These are phyloP conservation scores for Graptemys geographica DNA, from an alignment of 2,797 vertebrate species.

Conservation along the genomic window DNA sequence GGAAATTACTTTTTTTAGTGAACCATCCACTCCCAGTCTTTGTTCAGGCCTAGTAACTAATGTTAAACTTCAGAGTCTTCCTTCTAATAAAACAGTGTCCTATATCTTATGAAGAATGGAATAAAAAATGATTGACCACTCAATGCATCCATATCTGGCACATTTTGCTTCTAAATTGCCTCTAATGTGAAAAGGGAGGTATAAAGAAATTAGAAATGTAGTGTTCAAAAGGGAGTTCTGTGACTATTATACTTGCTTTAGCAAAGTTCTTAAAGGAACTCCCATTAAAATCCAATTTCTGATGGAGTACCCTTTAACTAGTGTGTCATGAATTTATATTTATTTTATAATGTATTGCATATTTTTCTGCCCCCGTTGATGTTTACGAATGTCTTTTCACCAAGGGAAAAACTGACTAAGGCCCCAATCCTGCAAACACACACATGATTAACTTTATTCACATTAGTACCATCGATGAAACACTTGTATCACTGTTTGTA, in stretches of 20 bases:
- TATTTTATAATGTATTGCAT: neutral
- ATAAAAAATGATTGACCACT: neutral
- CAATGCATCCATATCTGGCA: neutral
- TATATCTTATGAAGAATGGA: slow-evolving; percentile 23
- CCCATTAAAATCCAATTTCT: neutral
- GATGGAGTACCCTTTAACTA: neutral
- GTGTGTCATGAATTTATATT: neutral
- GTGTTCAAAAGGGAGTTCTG: neutral
- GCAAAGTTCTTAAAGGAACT: neutral
- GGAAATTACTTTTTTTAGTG: no score
- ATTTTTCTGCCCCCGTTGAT: neutral
- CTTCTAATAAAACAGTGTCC: slow-evolving; percentile 12
- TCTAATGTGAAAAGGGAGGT: slow-evolving; percentile 3
- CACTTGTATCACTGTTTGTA: slow-evolving; percentile 11
- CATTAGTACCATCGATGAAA: neutral
- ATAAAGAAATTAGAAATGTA: neutral
- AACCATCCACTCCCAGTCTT: no score
- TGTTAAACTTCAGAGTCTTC: slow-evolving; percentile 38
- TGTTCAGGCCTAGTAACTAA: slow-evolving; percentile 8
- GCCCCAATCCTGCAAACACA: neutral
- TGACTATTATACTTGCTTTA: neutral
- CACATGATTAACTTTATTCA: slow-evolving; percentile 20
- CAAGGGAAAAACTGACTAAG: neutral
- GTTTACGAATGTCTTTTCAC: neutral
- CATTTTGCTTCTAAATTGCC: neutral